These are phyloP conservation scores for Sarcoramphus papa DNA, from an alignment of 2,797 vertebrate genomes.

Conservation along the genomic window DNA sequence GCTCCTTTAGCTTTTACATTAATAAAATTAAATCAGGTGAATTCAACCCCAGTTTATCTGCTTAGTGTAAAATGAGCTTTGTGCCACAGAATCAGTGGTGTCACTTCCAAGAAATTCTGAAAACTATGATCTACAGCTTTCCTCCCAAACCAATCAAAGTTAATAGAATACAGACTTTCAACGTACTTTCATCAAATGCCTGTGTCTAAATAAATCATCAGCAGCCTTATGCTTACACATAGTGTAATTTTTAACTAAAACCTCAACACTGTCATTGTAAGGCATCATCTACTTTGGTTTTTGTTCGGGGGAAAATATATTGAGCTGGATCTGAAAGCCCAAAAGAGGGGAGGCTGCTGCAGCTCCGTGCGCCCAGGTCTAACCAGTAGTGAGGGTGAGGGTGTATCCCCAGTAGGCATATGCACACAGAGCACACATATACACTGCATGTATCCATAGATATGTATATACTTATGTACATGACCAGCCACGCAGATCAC, in stretches of 20 bases:
- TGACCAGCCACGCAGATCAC: too few species aligned
- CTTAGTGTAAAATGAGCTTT: not conserved
- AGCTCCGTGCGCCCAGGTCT: not conserved
- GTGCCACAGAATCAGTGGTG: not conserved
- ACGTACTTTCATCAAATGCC: not conserved
- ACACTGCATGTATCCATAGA: not conserved
- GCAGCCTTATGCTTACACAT: not conserved
- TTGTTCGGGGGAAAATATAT: not conserved
- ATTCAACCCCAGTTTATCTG: not conserved
- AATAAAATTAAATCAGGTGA: not conserved
- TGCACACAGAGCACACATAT: not conserved
- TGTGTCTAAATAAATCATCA: not conserved
- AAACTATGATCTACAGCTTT: not conserved
- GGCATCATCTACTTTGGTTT: not conserved
- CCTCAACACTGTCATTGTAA: not conserved
- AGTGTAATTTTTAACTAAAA: not conserved
- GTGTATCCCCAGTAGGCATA: not conserved
- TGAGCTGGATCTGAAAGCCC: not conserved
- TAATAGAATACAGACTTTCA: not conserved
- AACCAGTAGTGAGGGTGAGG: not conserved
- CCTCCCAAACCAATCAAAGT: not conserved
- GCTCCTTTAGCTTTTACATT: not conserved
- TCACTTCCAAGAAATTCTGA: not conserved
- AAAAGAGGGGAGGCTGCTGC: not conserved
- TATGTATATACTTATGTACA: not conserved